Evolutionary conservation across 2,113 vertebrate species (phyloP).

Genomic region (Melanerpes aurifrons): DNA sequence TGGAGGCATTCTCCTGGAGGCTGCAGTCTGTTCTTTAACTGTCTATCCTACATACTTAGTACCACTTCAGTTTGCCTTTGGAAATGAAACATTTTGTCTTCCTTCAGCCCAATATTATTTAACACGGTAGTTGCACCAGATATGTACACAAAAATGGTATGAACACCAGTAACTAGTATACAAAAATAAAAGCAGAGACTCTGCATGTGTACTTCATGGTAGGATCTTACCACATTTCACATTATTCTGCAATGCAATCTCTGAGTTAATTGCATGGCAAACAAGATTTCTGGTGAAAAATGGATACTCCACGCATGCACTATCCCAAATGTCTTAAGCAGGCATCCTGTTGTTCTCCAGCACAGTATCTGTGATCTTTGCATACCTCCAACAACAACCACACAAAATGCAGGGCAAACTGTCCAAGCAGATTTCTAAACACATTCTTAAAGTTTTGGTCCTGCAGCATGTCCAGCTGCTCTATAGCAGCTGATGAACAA

Average conservation of each 20-base stretch:
- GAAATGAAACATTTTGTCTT: neutral
- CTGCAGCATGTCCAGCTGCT: conserved; percentile 4
- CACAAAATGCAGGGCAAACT: conserved; percentile 1
- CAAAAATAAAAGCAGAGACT: conserved; percentile 34
- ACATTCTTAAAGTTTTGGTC: conserved; percentile 24
- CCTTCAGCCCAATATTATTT: neutral
- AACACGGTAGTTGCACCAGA: neutral
- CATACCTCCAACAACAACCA: neutral
- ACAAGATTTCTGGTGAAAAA: conserved; percentile 20
- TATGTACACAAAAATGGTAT: neutral
- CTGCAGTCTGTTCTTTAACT: neutral
- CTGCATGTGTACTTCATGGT: neutral
- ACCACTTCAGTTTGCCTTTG: neutral
- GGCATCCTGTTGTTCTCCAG: neutral
- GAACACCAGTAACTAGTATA: neutral
- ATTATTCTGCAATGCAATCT: neutral
- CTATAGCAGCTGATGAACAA: conserved; percentile 50
- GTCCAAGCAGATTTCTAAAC: conserved; percentile 24
- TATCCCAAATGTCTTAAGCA: neutral
- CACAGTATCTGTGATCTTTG: neutral
- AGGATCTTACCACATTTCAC: neutral
- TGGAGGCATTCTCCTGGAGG: neutral
- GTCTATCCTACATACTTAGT: neutral
- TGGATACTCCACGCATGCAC: neutral
- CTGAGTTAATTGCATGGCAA: neutral